Percentiles rank a stretch among this genome's conserved stretches.
phyloP scores from a whole-genome alignment of 2,888 invertebrate genomes.

The Dinocampus coccinellae region DNA sequence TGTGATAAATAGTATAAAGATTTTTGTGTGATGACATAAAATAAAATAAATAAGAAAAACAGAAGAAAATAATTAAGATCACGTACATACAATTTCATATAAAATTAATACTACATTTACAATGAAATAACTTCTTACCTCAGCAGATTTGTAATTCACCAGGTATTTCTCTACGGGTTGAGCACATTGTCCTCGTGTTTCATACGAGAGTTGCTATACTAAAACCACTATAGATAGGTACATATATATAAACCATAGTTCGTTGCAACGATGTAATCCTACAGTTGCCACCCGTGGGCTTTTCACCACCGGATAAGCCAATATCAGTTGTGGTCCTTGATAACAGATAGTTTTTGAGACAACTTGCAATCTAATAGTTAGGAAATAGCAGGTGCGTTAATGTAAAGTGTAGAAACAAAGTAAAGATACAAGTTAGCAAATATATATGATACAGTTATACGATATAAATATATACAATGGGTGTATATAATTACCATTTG shows the following conservation, averaged over 20 bases:
- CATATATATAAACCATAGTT: not conserved
- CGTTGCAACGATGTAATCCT: not conserved
- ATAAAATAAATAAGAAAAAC: no score
- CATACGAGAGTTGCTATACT: not conserved
- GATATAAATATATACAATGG: not conserved
- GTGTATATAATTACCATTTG: not conserved
- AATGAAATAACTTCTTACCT: not conserved
- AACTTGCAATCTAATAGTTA: slow-evolving; percentile 24
- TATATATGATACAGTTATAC: not conserved
- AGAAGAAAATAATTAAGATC: no score
- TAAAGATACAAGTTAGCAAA: not conserved
- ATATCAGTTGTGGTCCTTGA: slow-evolving; percentile 34
- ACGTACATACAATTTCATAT: no score
- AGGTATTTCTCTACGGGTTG: not conserved
- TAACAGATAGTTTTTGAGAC: slow-evolving; percentile 28
- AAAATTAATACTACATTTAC: no score
- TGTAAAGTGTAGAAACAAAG: not conserved
- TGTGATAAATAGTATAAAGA: no score
- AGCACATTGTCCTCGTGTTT: not conserved
- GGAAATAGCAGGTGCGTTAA: slow-evolving; percentile 27
- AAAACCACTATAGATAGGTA: not conserved
- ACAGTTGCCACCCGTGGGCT: not conserved
- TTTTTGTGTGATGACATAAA: no score
- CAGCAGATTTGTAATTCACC: not conserved
- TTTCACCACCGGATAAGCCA: slow-evolving; percentile 31